Evolutionary conservation across 2,888 invertebrate genomes (phyloP).

Genomic region (Prionchulus punctatus): DNA sequence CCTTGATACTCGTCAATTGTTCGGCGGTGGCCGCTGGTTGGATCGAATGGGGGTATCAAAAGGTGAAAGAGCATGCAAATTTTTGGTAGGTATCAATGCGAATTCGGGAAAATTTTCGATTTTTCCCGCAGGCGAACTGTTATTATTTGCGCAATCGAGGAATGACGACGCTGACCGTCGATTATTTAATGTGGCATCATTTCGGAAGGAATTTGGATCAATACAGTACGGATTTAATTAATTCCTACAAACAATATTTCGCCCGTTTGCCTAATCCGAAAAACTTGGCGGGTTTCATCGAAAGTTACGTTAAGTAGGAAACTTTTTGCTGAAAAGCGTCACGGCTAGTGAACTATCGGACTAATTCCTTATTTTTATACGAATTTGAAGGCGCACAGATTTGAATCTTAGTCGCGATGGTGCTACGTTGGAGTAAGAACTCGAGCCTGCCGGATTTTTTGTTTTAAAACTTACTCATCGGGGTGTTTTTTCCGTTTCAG

Average conservation of each 20-base stretch:
- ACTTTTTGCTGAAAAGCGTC: background rate
- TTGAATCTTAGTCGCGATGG: background rate
- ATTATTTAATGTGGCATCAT: slow-evolving; percentile 98
- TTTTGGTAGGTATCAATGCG: no score
- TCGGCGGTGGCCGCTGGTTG: slow-evolving; percentile 78
- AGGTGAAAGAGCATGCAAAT: slow-evolving; percentile 47
- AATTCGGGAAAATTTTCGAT: background rate
- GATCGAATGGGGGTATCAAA: slow-evolving; percentile 99
- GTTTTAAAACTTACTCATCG: no score
- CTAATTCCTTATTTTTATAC: no score
- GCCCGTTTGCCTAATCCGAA: slow-evolving; percentile 68
- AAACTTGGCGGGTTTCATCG: slow-evolving; percentile 81
- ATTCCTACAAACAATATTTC: slow-evolving; percentile 77
- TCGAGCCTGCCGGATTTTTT: background rate
- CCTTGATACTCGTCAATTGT: slow-evolving; percentile 79
- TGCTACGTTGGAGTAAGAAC: background rate
- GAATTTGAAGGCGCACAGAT: background rate
- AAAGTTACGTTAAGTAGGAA: slow-evolving; percentile 57
- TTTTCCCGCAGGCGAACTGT: slow-evolving; percentile 21
- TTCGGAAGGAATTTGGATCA: slow-evolving; percentile 68
- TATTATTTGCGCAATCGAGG: slow-evolving; percentile 23
- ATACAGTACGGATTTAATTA: slow-evolving; percentile 74
- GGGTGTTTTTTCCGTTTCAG: no score
- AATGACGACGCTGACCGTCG: slow-evolving; percentile 49
- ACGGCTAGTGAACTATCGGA: no score